Percentiles rank a stretch among this genome's conserved stretches.
phyloP scores from a whole-genome alignment of 2,113 vertebrate species.

The Halcyon malimbica region DNA sequence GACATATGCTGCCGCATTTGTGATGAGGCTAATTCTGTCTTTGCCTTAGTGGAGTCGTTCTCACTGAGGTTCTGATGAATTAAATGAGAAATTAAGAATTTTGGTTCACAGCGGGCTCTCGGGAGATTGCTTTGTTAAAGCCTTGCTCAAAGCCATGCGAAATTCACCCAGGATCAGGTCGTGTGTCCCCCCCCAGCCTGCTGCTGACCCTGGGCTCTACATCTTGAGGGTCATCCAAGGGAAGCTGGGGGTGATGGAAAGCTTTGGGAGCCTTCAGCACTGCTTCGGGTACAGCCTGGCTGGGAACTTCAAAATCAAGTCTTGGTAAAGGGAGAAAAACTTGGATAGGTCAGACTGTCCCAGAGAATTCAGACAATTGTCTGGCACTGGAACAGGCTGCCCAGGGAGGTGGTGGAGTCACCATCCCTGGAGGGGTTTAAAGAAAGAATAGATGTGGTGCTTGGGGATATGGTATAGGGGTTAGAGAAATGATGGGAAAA shows the following conservation, averaged over 20 bases:
- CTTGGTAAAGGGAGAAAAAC: background rate
- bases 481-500: no score
- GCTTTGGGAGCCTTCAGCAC: background rate
- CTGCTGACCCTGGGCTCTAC: background rate
- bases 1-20: constrained; percentile 11
- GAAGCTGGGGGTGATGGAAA: background rate
- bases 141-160: background rate
- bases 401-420: no score
- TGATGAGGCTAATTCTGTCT: constrained; percentile 38
- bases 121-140: background rate
- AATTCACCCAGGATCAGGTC: background rate
- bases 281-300: background rate
- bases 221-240: background rate
- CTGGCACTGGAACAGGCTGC: no score
- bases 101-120: background rate
- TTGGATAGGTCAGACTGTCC: accelerated
- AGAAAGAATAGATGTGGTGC: no score
- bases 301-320: background rate
- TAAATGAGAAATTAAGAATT: background rate
- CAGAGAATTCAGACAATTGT: no score
- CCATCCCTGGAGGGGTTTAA: no score
- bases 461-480: no score
- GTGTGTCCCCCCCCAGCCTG: background rate
- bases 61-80: background rate
- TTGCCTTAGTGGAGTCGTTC: background rate